Conservation (phyloP, 1,140 invertebrate species). For the Drosophila biarmipes region DNA sequence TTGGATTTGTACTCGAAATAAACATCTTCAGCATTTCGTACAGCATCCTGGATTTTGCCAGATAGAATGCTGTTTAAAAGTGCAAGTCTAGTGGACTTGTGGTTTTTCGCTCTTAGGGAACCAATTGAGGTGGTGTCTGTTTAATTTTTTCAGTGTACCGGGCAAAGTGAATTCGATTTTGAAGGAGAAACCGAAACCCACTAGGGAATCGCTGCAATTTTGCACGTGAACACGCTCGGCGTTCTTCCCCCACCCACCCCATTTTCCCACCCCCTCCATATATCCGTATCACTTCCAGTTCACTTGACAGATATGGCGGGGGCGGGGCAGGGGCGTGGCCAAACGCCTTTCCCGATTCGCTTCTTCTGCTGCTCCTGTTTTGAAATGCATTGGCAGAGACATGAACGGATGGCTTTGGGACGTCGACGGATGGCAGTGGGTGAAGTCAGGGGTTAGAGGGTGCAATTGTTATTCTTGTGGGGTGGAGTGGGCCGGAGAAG, state of each 20-base stretch:
- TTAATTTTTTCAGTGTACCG: constrained; percentile 9
- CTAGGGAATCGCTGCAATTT: constrained; percentile 77
- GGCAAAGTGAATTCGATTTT: constrained; percentile 58
- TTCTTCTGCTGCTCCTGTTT: constrained; percentile 41
- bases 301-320: constrained; percentile 73
- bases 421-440: not conserved
- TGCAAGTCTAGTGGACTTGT: no score
- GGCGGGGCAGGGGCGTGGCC: constrained; percentile 26
- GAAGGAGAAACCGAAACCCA: constrained; percentile 46
- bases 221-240: constrained; percentile 77
- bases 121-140: not conserved
- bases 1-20: no score
- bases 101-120: not conserved
- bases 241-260: constrained; percentile 23
- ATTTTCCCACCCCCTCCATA: not conserved
- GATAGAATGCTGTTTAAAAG: no score
- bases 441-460: constrained; percentile 4
- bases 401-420: constrained; percentile 6
- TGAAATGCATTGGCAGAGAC: constrained; percentile 54
- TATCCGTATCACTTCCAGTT: constrained; percentile 77
- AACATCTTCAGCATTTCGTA: no score
- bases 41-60: no score
- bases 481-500: not conserved
- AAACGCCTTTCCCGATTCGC: constrained; percentile 44
- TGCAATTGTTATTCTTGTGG: constrained; percentile 55